Conservation (phyloP, 2,797 vertebrate species). For the Danio tinwini region DNA sequence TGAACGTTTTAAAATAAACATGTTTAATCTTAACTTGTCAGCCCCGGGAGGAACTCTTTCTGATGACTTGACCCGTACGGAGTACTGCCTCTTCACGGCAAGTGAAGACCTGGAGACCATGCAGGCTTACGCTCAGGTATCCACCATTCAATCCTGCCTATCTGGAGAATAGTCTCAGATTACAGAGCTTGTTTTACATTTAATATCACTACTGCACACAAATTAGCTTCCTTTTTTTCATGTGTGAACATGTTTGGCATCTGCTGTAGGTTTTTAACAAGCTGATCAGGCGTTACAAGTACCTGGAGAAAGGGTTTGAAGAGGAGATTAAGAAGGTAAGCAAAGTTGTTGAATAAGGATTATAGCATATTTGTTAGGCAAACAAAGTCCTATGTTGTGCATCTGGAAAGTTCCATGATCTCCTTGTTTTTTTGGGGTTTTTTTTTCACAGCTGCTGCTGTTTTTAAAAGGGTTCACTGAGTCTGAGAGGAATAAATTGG, state of each 20-base stretch:
- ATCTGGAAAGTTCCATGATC: neutral
- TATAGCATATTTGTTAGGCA: neutral
- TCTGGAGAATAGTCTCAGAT: neutral
- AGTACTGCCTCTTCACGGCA: slow-evolving; percentile 97
- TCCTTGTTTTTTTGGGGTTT: neutral
- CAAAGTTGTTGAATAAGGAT: neutral
- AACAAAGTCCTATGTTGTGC: no score
- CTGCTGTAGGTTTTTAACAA: slow-evolving; percentile 94
- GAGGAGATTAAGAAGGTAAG: slow-evolving; percentile 97
- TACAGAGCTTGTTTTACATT: neutral
- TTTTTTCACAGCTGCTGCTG: slow-evolving; percentile 86
- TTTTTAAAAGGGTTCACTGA: slow-evolving; percentile 98
- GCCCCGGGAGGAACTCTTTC: slow-evolving; percentile 95
- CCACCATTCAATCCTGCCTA: neutral
- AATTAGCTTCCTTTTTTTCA: neutral
- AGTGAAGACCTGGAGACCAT: slow-evolving; percentile 98
- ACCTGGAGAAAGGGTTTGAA: slow-evolving; percentile 98
- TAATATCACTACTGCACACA: neutral
- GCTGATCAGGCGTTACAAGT: slow-evolving; percentile 98
- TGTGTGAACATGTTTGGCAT: neutral
- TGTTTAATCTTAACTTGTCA: slow-evolving; percentile 60
- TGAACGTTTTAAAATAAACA: no score
- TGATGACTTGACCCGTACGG: slow-evolving; percentile 93
- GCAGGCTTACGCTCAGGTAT: slow-evolving; percentile 97
- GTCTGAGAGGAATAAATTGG: slow-evolving; percentile 97